Evolutionary conservation across 2,113 vertebrate genomes (phyloP).

Genomic region (Cebidichthys violaceus): DNA sequence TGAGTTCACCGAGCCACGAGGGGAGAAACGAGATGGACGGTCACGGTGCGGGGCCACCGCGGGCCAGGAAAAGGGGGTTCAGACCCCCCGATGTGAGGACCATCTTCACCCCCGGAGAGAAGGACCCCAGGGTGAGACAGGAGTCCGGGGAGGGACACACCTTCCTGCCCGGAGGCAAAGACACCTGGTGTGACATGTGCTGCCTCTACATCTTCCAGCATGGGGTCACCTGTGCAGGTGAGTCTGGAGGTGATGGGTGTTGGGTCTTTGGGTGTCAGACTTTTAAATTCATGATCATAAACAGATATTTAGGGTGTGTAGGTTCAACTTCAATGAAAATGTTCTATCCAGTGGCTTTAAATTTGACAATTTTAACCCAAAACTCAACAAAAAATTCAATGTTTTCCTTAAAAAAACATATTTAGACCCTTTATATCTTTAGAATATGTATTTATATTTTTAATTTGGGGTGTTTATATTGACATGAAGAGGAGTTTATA

Average conservation of each 20-base stretch:
- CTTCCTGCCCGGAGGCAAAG: slow-evolving; percentile 62
- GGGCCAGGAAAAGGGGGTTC: slow-evolving; percentile 76
- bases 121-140: slow-evolving; percentile 79
- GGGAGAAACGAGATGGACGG: slow-evolving; percentile 27
- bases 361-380: background rate
- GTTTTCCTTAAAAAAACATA: too few species aligned
- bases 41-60: slow-evolving; percentile 47
- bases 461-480: too few species aligned
- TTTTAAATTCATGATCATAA: background rate
- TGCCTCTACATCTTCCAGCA: slow-evolving; percentile 74
- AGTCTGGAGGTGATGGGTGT: slow-evolving; percentile 14
- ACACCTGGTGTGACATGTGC: slow-evolving; percentile 84
- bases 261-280: background rate
- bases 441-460: too few species aligned
- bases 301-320: background rate
- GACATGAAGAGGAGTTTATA: background rate
- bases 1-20: background rate
- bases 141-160: slow-evolving; percentile 83
- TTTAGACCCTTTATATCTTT: too few species aligned
- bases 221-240: slow-evolving; percentile 81
- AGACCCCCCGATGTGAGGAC: slow-evolving; percentile 84
- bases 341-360: too few species aligned
- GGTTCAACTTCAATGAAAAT: background rate
- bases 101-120: slow-evolving; percentile 77
- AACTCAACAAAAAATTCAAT: background rate